phyloP scores from a whole-genome alignment of 2,797 vertebrate species.

The Tarsius wallacei region DNA sequence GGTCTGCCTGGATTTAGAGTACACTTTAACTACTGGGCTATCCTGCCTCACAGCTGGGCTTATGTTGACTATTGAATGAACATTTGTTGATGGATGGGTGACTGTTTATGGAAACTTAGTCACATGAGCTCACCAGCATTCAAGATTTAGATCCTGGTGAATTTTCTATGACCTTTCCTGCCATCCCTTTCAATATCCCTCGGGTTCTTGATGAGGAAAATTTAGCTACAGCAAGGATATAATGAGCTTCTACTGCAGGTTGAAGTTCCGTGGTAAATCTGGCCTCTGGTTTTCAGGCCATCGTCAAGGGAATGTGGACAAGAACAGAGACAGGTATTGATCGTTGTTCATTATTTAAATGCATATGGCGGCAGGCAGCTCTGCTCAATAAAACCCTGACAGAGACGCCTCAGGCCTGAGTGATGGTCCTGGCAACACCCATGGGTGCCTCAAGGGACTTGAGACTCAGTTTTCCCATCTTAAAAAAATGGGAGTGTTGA shows the following conservation, averaged over 20 bases:
- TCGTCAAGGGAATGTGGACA: constrained; percentile 74
- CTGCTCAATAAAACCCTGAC: constrained; percentile 85
- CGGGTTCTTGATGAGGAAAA: background rate
- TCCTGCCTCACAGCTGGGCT: fast-evolving
- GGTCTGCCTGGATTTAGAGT: background rate
- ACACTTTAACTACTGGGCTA: background rate
- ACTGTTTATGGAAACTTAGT: constrained; percentile 67
- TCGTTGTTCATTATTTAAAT: constrained; percentile 82
- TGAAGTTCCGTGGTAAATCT: constrained; percentile 34
- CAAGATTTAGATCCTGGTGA: constrained; percentile 72
- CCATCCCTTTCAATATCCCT: constrained; percentile 26
- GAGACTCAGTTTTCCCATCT: constrained; percentile 78
- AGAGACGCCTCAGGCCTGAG: constrained; percentile 74
- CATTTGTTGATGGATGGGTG: constrained; percentile 57
- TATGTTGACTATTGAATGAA: background rate
- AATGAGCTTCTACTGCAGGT: constrained; percentile 7
- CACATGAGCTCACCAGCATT: constrained; percentile 50
- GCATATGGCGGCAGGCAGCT: constrained; percentile 82
- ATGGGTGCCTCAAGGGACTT: background rate
- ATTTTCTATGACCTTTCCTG: constrained; percentile 63
- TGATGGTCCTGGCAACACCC: constrained; percentile 53
- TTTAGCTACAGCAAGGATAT: background rate
- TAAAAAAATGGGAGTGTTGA: background rate
- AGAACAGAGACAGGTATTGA: constrained; percentile 82
- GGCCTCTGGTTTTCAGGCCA: constrained; percentile 26